These are phyloP conservation scores for Hyposmocoma kahamanoa DNA, from an alignment of 1,140 invertebrate species.

Conservation along the genomic window DNA sequence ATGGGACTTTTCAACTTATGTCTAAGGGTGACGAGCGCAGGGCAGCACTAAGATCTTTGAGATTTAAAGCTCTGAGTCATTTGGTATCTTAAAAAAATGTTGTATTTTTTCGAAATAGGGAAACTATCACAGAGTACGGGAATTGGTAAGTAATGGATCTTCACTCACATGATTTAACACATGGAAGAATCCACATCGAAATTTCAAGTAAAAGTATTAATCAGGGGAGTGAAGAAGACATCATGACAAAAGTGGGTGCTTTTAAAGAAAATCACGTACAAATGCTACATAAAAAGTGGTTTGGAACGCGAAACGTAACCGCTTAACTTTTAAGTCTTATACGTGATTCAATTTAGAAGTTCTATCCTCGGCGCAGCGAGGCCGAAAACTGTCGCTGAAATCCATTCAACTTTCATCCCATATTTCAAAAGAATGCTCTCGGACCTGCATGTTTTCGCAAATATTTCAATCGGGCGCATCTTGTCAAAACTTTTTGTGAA, in stretches of 20 bases:
- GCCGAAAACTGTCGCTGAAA: conserved; percentile 24
- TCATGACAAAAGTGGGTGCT: conserved; percentile 40
- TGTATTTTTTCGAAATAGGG: no score
- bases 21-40: no score
- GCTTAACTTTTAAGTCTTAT: conserved; percentile 63
- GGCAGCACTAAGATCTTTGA: no score
- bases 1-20: no score
- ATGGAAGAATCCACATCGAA: no score
- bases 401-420: background rate
- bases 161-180: no score
- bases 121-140: no score
- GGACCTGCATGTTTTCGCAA: background rate
- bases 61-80: no score
- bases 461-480: conserved; percentile 11
- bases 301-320: conserved; percentile 42
- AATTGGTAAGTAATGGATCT: no score
- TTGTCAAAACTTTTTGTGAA: background rate
- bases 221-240: no score
- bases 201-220: no score
- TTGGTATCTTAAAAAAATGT: no score
- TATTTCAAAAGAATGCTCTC: background rate
- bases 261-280: conserved; percentile 53
- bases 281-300: conserved; percentile 45
- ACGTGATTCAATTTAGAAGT: conserved; percentile 70
- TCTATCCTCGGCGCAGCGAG: conserved; percentile 43